A percentile compares a stretch with the other conserved stretches of the same genome.
phyloP scores from a whole-genome alignment of 2,797 vertebrate genomes.

The Graptemys geographica region DNA sequence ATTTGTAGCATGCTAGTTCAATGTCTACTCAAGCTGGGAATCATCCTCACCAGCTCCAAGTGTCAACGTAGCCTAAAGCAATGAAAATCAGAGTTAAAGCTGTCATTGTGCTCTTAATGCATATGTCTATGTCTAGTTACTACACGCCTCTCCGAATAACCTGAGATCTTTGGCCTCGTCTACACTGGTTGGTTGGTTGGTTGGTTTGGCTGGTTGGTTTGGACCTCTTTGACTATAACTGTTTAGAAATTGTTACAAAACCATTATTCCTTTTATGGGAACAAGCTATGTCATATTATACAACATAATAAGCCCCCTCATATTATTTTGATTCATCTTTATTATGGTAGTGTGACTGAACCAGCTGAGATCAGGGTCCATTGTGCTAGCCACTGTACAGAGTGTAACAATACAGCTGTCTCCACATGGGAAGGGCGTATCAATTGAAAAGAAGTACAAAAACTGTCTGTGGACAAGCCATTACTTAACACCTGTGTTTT shows the following conservation, averaged over 20 bases:
- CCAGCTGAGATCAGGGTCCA: rapidly evolving
- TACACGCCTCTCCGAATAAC: background rate
- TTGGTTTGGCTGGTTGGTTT: background rate
- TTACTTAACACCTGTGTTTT: background rate
- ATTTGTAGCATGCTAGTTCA: too few species aligned
- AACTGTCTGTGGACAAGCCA: background rate
- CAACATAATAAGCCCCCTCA: too few species aligned
- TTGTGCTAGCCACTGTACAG: background rate
- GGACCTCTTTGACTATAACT: too few species aligned
- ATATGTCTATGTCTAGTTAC: background rate
- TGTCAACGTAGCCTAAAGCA: background rate
- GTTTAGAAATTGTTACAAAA: too few species aligned
- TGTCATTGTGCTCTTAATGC: background rate
- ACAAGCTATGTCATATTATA: too few species aligned
- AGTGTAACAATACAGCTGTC: background rate
- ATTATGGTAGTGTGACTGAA: rapidly evolving
- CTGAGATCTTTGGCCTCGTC: background rate
- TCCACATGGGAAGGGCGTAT: background rate
- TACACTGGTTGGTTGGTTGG: background rate
- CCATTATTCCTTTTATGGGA: too few species aligned
- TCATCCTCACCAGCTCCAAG: too few species aligned
- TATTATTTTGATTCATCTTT: background rate
- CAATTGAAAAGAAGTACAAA: background rate
- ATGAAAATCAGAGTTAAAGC: background rate
- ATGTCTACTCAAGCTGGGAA: too few species aligned